A percentile compares a stretch with the other conserved stretches of the same genome.
Evolutionary conservation across 1,140 invertebrate species (phyloP).

Genomic region (Drosophila kikkawai): DNA sequence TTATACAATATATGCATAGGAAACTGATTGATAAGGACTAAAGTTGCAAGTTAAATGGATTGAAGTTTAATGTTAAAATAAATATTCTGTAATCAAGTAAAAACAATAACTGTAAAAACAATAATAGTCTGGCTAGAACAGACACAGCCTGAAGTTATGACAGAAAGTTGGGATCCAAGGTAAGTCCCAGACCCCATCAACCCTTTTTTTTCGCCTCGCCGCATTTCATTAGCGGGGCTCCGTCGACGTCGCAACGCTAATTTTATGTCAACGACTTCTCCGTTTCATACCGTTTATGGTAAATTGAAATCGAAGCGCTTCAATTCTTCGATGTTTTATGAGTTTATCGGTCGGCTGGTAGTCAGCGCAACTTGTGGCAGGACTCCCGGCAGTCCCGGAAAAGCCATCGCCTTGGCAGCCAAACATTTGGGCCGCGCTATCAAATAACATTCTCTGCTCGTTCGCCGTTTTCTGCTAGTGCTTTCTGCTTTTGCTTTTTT

Average conservation of each 20-base stretch:
- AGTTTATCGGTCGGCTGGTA: conserved; percentile 73
- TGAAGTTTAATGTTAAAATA: not conserved
- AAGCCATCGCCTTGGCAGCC: conserved; percentile 77
- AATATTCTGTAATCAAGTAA: no score
- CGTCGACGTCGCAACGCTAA: conserved; percentile 63
- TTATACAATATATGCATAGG: no score
- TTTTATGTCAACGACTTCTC: conserved; percentile 82
- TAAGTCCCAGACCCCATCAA: conserved; percentile 9
- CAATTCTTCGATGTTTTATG: conserved; percentile 81
- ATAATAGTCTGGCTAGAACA: conserved; percentile 55
- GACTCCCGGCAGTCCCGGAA: conserved; percentile 28
- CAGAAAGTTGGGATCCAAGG: conserved; percentile 4
- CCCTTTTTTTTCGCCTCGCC: conserved; percentile 23
- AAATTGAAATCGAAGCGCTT: conserved; percentile 83
- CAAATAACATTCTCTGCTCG: conserved; percentile 67
- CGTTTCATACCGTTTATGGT: conserved; percentile 79
- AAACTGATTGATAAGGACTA: not conserved
- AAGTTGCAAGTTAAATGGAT: not conserved
- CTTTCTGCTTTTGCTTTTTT: conserved; percentile 1
- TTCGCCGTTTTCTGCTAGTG: conserved; percentile 17
- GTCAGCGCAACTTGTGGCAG: conserved; percentile 80
- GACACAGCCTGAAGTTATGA: conserved; percentile 27
- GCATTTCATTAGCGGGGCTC: conserved; percentile 66
- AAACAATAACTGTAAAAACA: no score
- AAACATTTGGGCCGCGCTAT: conserved; percentile 82